phyloP scores from a whole-genome alignment of 2,888 invertebrate genomes.

The Busseola fusca region DNA sequence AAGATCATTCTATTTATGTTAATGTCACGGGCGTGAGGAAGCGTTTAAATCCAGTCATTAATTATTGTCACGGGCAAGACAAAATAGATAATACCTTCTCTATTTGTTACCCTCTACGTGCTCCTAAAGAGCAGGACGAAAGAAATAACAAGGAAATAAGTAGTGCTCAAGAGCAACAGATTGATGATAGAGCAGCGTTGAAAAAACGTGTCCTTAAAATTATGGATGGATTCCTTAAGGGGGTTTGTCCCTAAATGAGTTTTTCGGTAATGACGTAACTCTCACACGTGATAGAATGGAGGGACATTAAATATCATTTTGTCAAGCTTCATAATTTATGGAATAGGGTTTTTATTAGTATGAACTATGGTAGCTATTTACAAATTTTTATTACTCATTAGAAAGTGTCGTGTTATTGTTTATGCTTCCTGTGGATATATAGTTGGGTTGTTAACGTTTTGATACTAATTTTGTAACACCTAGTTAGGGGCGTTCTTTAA shows the following conservation, averaged over 20 bases:
- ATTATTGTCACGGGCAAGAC: slow-evolving; percentile 88
- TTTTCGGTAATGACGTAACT: slow-evolving; percentile 81
- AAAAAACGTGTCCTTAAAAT: slow-evolving; percentile 85
- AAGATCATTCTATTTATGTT: slow-evolving; percentile 89
- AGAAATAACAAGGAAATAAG: slow-evolving; percentile 85
- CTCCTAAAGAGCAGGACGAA: slow-evolving; percentile 83
- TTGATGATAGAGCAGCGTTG: slow-evolving; percentile 82
- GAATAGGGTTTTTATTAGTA: slow-evolving; percentile 72
- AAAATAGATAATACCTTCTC: slow-evolving; percentile 88
- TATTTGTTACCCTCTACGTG: slow-evolving; percentile 84
- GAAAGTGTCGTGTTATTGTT: slow-evolving; percentile 73
- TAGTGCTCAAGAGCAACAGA: slow-evolving; percentile 79
- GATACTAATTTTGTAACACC: slow-evolving; percentile 37
- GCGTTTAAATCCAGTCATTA: slow-evolving; percentile 89
- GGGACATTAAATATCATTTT: slow-evolving; percentile 86
- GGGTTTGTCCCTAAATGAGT: slow-evolving; percentile 81
- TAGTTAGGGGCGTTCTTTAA: slow-evolving; percentile 3
- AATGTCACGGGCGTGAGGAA: slow-evolving; percentile 89
- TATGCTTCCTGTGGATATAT: slow-evolving; percentile 74
- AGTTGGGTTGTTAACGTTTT: slow-evolving; percentile 40
- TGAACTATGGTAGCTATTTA: slow-evolving; percentile 78
- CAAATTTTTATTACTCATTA: slow-evolving; percentile 77
- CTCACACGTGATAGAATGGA: slow-evolving; percentile 76
- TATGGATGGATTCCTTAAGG: slow-evolving; percentile 79
- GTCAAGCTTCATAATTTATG: slow-evolving; percentile 85